Evolutionary conservation across 2,113 vertebrate species (phyloP).

Genomic region (Paraplagusia blochii): DNA sequence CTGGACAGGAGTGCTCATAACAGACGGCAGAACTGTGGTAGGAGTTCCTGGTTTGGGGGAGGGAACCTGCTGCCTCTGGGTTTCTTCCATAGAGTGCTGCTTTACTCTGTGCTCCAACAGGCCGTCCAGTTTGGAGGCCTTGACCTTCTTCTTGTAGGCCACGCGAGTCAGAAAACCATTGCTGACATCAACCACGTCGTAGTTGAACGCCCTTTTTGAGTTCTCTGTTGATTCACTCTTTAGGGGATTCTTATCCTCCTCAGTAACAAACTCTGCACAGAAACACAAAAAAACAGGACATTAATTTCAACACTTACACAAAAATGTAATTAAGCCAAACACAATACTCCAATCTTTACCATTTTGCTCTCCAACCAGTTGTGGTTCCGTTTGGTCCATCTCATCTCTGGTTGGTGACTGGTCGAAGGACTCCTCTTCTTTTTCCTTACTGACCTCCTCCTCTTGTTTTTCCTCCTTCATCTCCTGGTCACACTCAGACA

Average conservation of each 20-base stretch:
- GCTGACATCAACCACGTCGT: conserved; percentile 93
- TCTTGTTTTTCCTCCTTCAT: conserved; percentile 27
- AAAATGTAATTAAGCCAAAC: background rate
- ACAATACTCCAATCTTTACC: conserved; percentile 8
- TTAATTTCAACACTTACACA: background rate
- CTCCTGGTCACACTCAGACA: conserved; percentile 12
- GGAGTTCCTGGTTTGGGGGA: conserved; percentile 40
- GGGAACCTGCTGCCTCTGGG: conserved; percentile 78
- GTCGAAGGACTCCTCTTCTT: conserved; percentile 22
- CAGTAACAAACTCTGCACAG: conserved; percentile 33
- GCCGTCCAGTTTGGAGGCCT: conserved; percentile 89
- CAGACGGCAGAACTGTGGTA: conserved; percentile 1
- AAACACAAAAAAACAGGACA: conserved; percentile 5
- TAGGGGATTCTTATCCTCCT: conserved; percentile 29
- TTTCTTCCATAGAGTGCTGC: conserved; percentile 91
- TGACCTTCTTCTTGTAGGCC: conserved; percentile 92
- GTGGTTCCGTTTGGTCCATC: conserved; percentile 28
- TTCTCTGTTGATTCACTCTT: conserved; percentile 51
- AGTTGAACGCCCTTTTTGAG: conserved; percentile 62
- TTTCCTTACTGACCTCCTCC: conserved; percentile 25
- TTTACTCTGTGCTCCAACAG: conserved; percentile 91
- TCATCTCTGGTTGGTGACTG: conserved; percentile 52
- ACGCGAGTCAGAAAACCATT: conserved; percentile 91
- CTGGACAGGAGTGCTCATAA: conserved; percentile 42
- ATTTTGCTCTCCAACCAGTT: conserved; percentile 52